Evolutionary conservation across 2,113 vertebrate species (phyloP).

Genomic region (Salvelinus sp.): DNA sequence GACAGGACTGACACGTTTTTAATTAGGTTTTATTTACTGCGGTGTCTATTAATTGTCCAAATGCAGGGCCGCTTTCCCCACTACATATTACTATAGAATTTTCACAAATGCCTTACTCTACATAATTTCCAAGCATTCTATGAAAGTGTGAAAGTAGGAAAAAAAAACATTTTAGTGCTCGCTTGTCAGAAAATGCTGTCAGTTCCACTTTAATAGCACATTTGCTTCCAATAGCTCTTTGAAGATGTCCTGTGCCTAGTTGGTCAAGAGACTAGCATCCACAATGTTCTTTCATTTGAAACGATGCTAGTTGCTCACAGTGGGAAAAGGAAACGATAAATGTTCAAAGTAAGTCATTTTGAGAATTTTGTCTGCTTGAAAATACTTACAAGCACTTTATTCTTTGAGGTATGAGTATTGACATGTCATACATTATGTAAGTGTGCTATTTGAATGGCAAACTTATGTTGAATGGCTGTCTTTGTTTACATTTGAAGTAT

Average conservation of each 20-base stretch:
- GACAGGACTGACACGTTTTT: no score
- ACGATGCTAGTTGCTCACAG: not conserved
- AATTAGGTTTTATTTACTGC: no score
- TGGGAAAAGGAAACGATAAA: not conserved
- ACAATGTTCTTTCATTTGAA: no score
- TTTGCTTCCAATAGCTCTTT: conserved; percentile 41
- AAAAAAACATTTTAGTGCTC: no score
- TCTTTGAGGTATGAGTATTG: conserved; percentile 47
- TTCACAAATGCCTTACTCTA: no score
- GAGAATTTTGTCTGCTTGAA: conserved; percentile 38
- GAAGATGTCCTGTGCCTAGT: conserved; percentile 26
- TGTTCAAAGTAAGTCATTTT: conserved; percentile 6
- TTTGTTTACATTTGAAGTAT: conserved; percentile 54
- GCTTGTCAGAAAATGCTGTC: no score
- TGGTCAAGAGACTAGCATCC: not conserved
- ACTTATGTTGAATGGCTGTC: conserved; percentile 40
- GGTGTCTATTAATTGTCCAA: no score
- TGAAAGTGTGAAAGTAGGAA: no score
- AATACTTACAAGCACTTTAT: conserved; percentile 72
- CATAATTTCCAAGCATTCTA: no score
- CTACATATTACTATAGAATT: no score
- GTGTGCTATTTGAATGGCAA: conserved; percentile 57
- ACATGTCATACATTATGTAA: conserved; percentile 21
- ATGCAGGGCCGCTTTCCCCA: no score
- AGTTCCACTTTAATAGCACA: conserved; percentile 30